These are phyloP conservation scores for Cavia porcellus DNA, from an alignment of 2,113 vertebrate species.

Conservation along the genomic window DNA sequence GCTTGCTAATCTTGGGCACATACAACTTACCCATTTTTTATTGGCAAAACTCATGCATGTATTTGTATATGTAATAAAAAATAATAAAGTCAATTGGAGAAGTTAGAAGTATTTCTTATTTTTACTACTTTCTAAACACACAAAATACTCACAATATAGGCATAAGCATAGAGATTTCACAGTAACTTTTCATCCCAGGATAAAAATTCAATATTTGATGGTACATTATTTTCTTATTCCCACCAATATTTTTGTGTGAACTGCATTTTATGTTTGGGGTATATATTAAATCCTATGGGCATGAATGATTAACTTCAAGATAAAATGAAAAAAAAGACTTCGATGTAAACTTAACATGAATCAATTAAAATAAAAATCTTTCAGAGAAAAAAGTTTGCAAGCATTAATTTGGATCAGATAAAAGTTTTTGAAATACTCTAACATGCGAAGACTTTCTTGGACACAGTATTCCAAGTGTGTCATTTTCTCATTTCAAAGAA, in stretches of 20 bases:
- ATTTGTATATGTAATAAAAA: not conserved
- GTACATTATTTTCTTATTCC: slow-evolving; percentile 35
- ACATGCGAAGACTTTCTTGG: not conserved
- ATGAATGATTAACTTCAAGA: not conserved
- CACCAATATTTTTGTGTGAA: slow-evolving; percentile 13
- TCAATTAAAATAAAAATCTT: not conserved
- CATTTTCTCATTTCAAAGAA: slow-evolving; percentile 29
- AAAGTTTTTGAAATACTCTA: not conserved
- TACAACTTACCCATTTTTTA: not conserved
- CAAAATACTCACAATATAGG: not conserved
- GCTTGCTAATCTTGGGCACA: not conserved
- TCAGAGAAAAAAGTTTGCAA: not conserved
- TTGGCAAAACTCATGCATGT: not conserved
- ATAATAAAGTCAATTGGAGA: not conserved
- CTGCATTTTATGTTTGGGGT: not conserved
- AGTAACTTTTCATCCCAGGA: not conserved
- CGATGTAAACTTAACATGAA: not conserved
- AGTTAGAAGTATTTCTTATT: not conserved
- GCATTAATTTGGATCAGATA: slow-evolving; percentile 15
- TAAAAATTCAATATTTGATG: not conserved
- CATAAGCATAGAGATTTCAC: not conserved
- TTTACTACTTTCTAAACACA: not conserved
- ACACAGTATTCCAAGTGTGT: not conserved
- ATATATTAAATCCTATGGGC: not conserved
- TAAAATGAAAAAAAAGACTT: not conserved